phyloP scores from a whole-genome alignment of 1,140 invertebrate species.

The Drosophila tristis region DNA sequence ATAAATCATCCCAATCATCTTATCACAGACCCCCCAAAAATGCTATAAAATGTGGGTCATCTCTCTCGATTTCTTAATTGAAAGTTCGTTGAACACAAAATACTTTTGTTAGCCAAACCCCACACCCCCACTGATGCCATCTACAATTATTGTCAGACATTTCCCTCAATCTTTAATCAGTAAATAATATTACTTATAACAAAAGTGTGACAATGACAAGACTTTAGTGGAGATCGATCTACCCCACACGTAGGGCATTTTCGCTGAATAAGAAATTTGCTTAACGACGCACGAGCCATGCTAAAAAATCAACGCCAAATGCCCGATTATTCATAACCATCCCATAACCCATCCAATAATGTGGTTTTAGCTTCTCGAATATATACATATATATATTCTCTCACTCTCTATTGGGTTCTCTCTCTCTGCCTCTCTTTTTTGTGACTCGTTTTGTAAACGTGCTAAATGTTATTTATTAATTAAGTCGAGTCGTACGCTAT shows the following conservation, averaged over 20 bases:
- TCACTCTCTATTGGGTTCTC: neutral
- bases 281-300: conserved; percentile 60
- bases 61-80: conserved; percentile 29
- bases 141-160: neutral
- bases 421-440: neutral
- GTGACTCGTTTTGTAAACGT: conserved; percentile 48
- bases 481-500: conserved; percentile 68
- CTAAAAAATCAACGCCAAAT: conserved; percentile 70
- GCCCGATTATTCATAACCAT: conserved; percentile 68
- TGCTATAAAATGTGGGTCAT: conserved; percentile 38
- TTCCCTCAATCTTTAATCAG: neutral
- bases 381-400: conserved; percentile 6
- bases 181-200: neutral
- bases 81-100: conserved; percentile 36
- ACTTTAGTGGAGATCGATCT: neutral
- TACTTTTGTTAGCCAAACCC: neutral
- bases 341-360: conserved; percentile 40
- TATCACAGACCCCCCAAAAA: conserved; percentile 16
- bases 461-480: conserved; percentile 83
- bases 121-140: neutral
- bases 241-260: conserved; percentile 29
- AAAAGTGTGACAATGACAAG: conserved; percentile 5
- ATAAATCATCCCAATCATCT: conserved; percentile 13
- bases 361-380: conserved; percentile 28
- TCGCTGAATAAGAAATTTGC: conserved; percentile 28